Base-by-base conservation (phyloP, 2,888 invertebrate genomes). In the Priocnemis perturbator region DNA sequence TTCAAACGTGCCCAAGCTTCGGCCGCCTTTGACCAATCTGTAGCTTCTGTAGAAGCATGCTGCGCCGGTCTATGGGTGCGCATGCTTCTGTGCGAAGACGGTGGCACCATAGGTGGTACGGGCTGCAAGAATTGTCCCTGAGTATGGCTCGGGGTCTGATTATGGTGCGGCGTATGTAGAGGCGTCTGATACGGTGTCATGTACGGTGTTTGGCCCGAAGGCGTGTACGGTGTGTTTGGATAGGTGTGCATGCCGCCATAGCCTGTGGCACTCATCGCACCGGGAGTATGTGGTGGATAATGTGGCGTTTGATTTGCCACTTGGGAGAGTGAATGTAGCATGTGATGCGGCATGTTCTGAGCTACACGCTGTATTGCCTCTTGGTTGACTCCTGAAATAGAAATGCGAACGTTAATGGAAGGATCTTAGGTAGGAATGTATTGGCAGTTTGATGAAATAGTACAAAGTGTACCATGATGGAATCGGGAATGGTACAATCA, bases 171-270 rank as follows among this genome's bases (percentile, higher is more conserved):
- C 19, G 92, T 91, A 37, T 92, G 90, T 81, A 93, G 92, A 0
- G 94, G 94, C 0, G 95, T 94, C 74, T 94, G 93, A 86, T 95
- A 97, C 0, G 97, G 97, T 0, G 97, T 97, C 95, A 98, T 96
- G 90, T 96, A 96, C 0, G 97, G 97, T 0, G 98, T 98, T 88
- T 96, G 97, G 0, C 96, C 96, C 63, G 96, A 96, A 0, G 97
- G 97, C 21, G 97, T 97, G 88, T 97, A 97, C 0, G 97, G 97
- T 56, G 96, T 96, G 87, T 94, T 95, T 57, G 95, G 93, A 90
- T 95, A 95, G 57, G 93, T 93, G 58, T 93, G 89, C 77, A 89
- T 91, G 3, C 90, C 90, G 60, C 91, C 91, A 74, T 91, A 91
- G 71, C 90, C 90, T 5, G 92, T 93, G 78, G 78, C 81, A 14